Conservation (phyloP, 2,888 invertebrate species). For the Alentia gelatinosa region DNA sequence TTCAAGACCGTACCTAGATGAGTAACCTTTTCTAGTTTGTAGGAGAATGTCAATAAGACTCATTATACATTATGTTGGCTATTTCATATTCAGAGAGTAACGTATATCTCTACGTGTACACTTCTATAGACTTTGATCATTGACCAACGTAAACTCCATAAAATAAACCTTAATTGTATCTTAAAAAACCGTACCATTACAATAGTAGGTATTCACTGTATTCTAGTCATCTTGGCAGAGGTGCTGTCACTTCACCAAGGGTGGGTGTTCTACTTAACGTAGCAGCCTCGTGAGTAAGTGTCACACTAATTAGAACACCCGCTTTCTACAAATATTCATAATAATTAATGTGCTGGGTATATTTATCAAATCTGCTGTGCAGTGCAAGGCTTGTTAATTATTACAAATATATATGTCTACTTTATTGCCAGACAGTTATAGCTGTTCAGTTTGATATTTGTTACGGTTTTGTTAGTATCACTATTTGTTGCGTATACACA, state of each 20-base stretch:
- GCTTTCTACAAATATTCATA: not conserved
- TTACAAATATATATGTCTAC: not conserved
- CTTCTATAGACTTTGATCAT: not conserved
- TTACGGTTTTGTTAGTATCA: conserved; percentile 23
- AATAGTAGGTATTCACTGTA: not conserved
- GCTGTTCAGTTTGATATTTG: conserved; percentile 15
- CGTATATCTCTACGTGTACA: not conserved
- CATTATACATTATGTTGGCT: not conserved
- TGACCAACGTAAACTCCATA: not conserved
- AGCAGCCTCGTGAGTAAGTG: not conserved
- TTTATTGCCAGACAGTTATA: not conserved
- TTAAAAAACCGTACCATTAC: not conserved
- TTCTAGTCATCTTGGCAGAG: not conserved
- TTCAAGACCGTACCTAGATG: not conserved
- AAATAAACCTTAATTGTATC: not conserved
- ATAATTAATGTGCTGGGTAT: conserved; percentile 36
- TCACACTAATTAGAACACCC: not conserved
- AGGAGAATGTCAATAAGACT: not conserved
- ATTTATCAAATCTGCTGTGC: conserved; percentile 47
- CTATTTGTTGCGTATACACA: conserved; percentile 26
- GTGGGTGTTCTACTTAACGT: not conserved
- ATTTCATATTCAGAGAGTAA: not conserved
- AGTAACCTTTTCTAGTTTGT: not conserved
- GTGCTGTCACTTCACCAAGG: not conserved
- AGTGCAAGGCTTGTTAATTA: conserved; percentile 41